phyloP scores from a whole-genome alignment of 2,113 vertebrate genomes.

The Erythrocercus mccallii region DNA sequence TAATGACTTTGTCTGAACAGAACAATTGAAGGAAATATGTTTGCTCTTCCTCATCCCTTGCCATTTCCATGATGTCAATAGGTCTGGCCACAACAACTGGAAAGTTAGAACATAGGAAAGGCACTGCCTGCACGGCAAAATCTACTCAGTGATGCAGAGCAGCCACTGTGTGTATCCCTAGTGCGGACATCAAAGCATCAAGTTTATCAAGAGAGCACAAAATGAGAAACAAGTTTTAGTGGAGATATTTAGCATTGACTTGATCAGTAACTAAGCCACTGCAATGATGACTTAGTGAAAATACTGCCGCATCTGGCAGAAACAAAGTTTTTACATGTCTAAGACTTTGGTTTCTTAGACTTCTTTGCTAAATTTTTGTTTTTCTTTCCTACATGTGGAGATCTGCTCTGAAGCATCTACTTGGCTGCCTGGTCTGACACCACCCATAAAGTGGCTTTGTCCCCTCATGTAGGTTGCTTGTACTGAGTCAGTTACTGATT shows the following conservation, averaged over 20 bases:
- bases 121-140: background rate
- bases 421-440: background rate
- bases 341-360: background rate
- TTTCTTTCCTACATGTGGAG: background rate
- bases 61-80: conserved; percentile 55
- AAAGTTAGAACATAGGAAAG: background rate
- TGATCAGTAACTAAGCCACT: background rate
- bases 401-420: background rate
- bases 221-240: background rate
- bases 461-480: background rate
- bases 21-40: conserved; percentile 60
- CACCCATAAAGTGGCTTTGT: background rate
- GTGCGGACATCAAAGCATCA: background rate
- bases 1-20: conserved; percentile 40
- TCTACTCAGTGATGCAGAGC: background rate
- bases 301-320: background rate
- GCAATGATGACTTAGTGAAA: background rate
- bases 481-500: background rate
- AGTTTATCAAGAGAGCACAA: background rate
- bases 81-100: conserved; percentile 41
- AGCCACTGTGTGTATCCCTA: background rate
- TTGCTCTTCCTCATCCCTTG: conserved; percentile 44
- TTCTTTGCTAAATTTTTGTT: background rate
- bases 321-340: background rate
- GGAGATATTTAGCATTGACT: background rate